phyloP scores from a whole-genome alignment of 2,888 invertebrate species.

The Trichopria drosophilae region DNA sequence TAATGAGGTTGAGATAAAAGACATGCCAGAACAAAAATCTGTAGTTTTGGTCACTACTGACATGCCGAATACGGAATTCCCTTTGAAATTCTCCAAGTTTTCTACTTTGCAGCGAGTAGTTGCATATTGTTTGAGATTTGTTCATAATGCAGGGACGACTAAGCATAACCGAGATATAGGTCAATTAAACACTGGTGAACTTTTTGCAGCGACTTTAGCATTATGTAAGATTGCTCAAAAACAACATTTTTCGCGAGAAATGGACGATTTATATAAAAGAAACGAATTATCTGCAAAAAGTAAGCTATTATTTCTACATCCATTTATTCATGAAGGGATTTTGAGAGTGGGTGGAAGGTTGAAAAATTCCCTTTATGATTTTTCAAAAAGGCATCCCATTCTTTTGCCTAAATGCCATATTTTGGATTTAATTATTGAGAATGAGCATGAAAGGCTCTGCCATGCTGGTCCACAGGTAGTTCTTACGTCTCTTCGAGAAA shows the following conservation, averaged over 20 bases:
- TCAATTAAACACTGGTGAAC: no score
- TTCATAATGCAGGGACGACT: background rate
- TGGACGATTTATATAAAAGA: background rate
- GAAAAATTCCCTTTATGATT: background rate
- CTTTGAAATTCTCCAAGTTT: background rate
- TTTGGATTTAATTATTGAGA: background rate
- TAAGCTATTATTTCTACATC: background rate
- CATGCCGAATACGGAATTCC: background rate
- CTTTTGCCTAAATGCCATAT: background rate
- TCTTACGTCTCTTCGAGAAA: background rate
- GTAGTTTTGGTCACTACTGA: background rate
- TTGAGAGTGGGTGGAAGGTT: background rate
- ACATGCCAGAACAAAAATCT: background rate
- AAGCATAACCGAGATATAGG: no score
- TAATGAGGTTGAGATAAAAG: background rate
- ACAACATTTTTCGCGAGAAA: no score
- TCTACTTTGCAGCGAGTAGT: background rate
- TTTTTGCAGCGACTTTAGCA: no score
- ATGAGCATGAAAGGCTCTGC: background rate
- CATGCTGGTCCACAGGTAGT: constrained; percentile 1
- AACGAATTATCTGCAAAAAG: background rate
- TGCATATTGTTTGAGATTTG: constrained; percentile 9
- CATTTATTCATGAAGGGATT: background rate
- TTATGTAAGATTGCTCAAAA: no score
- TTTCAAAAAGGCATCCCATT: background rate